Conservation (phyloP, 1,140 invertebrate species). For the Manduca sexta region DNA sequence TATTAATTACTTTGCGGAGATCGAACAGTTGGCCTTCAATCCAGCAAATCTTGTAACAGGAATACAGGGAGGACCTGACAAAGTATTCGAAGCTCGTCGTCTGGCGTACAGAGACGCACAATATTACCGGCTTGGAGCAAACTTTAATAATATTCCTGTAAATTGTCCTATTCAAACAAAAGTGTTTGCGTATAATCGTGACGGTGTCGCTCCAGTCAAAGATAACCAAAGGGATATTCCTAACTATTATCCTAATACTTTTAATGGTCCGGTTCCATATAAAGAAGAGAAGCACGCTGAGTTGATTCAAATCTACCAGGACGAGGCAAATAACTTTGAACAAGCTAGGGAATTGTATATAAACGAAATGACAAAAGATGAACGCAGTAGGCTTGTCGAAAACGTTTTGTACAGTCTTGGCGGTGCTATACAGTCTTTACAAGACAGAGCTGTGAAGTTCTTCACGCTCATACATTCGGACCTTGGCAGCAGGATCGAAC, state of each 20-base stretch:
- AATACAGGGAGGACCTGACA: conserved; percentile 87
- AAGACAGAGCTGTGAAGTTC: conserved; percentile 10
- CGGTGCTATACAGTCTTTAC: conserved; percentile 2
- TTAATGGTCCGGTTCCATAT: conserved; percentile 77
- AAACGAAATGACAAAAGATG: conserved; percentile 80
- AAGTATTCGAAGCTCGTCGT: conserved; percentile 89
- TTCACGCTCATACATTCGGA: conserved; percentile 9
- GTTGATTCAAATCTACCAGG: conserved; percentile 59
- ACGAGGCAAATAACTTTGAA: conserved; percentile 84
- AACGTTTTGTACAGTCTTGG: conserved; percentile 76
- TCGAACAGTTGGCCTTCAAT: conserved; percentile 90
- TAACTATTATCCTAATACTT: conserved; percentile 77
- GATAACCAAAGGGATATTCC: conserved; percentile 82
- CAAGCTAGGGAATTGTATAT: conserved; percentile 86
- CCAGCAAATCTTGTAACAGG: conserved; percentile 89
- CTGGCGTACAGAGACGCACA: conserved; percentile 92
- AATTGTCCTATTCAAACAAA: conserved; percentile 85
- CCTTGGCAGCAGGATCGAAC: conserved; percentile 10
- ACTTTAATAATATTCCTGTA: conserved; percentile 89
- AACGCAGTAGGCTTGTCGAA: conserved; percentile 79
- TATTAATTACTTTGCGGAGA: conserved; percentile 87
- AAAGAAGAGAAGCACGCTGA: conserved; percentile 53
- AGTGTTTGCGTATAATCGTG: conserved; percentile 85
- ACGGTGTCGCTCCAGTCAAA: conserved; percentile 79
- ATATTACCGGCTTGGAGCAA: conserved; percentile 87